Evolutionary conservation across 1,140 invertebrate genomes (phyloP).

Genomic region (Pectinophora gossypiella): DNA sequence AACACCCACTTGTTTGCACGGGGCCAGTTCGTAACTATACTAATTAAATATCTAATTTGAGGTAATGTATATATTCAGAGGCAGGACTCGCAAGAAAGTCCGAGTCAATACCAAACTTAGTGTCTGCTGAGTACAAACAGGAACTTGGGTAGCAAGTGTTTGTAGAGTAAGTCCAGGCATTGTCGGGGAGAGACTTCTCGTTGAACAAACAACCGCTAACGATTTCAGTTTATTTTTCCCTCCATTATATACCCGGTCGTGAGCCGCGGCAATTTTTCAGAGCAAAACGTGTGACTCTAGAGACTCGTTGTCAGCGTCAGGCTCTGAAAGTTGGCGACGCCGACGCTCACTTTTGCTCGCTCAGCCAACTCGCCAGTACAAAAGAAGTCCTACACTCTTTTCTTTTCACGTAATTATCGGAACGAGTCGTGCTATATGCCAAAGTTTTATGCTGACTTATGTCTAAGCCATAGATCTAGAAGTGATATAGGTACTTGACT

Average conservation of each 20-base stretch:
- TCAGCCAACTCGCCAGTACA: too few relatives aligned
- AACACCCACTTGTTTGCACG: background rate
- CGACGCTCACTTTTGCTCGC: background rate
- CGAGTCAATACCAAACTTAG: background rate
- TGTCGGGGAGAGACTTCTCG: conserved; percentile 6
- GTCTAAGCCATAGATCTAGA: too few relatives aligned
- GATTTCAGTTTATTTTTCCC: conserved; percentile 12
- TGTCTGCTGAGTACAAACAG: background rate
- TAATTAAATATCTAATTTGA: background rate
- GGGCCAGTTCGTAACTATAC: background rate
- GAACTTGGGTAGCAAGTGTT: background rate
- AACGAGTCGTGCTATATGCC: too few relatives aligned
- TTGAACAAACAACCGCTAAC: conserved; percentile 10
- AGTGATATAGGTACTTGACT: too few relatives aligned
- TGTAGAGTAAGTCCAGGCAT: background rate
- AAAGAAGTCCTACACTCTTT: too few relatives aligned
- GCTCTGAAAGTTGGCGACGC: background rate
- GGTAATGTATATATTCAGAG: background rate
- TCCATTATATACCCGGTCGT: background rate
- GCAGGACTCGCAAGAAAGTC: background rate
- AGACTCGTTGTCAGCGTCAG: background rate
- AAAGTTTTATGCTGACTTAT: too few relatives aligned
- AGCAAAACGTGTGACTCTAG: background rate
- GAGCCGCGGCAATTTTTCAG: conserved; percentile 1
- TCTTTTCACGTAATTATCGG: too few relatives aligned